These are phyloP conservation scores for Caenorhabditis becei DNA, from an alignment of 2,888 invertebrate genomes.

Conservation along the genomic window DNA sequence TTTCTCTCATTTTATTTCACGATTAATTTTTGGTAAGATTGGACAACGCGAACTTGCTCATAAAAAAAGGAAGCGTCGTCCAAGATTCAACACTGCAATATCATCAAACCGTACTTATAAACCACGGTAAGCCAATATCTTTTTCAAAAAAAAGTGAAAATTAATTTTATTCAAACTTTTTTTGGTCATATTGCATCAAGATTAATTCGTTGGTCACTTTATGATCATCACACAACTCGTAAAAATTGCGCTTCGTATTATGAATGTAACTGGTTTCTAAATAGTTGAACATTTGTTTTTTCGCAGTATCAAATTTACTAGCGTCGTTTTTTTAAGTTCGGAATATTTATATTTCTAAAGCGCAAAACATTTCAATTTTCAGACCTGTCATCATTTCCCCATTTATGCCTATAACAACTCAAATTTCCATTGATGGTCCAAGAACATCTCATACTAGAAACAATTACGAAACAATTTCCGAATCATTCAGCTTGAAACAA, in stretches of 20 bases:
- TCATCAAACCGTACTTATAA: background rate
- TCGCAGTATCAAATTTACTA: no score
- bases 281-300: no score
- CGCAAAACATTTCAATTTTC: constrained; percentile 42
- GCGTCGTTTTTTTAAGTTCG: no score
- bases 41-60: constrained; percentile 14
- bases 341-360: no score
- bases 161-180: no score
- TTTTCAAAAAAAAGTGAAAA: no score
- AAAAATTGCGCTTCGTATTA: background rate
- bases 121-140: constrained; percentile 20
- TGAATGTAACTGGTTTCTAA: background rate
- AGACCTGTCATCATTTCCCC: constrained; percentile 79
- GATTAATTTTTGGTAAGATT: constrained; percentile 9
- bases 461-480: constrained; percentile 2
- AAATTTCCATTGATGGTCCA: constrained; percentile 69
- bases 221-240: no score
- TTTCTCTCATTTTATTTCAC: no score
- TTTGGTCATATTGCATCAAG: no score
- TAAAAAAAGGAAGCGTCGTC: constrained; percentile 23
- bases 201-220: no score
- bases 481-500: background rate
- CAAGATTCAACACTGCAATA: constrained; percentile 22
- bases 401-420: constrained; percentile 80
- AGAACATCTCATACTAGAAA: constrained; percentile 8